These are phyloP conservation scores for Lanius collurio DNA, from an alignment of 2,113 vertebrate genomes.

Conservation along the genomic window DNA sequence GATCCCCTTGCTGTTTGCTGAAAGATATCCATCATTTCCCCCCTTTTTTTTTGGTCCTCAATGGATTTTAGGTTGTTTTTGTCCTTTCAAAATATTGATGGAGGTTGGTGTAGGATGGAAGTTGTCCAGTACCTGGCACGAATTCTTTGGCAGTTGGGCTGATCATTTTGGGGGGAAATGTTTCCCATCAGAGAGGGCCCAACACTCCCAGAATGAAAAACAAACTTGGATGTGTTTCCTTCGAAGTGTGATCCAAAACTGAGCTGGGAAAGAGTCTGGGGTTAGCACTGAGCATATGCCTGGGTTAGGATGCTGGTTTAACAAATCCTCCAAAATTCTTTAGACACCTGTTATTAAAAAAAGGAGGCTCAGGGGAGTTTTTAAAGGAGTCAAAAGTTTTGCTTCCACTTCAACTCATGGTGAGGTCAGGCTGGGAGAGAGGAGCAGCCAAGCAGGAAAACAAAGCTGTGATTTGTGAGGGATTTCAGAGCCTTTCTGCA, in stretches of 20 bases:
- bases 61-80: not conserved
- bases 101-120: not conserved
- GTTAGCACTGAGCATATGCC: not conserved
- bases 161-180: not conserved
- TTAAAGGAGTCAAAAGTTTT: not conserved
- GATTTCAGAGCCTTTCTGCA: not conserved
- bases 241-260: not conserved
- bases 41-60: not conserved
- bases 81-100: not conserved
- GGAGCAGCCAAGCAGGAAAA: not conserved
- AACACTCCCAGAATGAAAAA: not conserved
- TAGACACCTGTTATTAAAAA: not conserved
- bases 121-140: not conserved
- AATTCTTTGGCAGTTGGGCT: not conserved
- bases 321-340: not conserved
- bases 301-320: not conserved
- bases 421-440: not conserved
- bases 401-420: not conserved
- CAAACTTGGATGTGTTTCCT: not conserved
- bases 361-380: not conserved
- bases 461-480: rapidly evolving
- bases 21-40: not conserved
- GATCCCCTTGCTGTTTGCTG: not conserved
- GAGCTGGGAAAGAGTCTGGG: not conserved
- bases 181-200: not conserved